These are phyloP conservation scores for Montipora capitata DNA, from an alignment of 92 coral and sea anemone genomes.

Conservation along the genomic window DNA sequence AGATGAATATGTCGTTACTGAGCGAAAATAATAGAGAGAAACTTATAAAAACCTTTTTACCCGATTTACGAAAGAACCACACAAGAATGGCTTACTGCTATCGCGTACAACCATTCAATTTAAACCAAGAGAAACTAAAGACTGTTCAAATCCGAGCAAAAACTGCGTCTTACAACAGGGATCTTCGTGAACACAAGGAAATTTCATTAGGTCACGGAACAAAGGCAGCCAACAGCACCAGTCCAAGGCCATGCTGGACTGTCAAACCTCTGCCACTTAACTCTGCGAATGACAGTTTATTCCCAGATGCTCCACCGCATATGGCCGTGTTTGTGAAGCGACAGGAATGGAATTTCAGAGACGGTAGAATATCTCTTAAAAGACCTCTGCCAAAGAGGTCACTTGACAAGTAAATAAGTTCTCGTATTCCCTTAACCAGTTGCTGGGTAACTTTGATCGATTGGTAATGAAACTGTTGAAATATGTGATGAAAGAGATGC, in stretches of 20 bases:
- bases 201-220: slow-evolving; percentile 84
- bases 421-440: background rate
- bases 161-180: slow-evolving; percentile 78
- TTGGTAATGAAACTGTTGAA: no score
- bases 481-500: background rate
- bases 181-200: slow-evolving; percentile 83
- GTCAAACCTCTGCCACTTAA: slow-evolving; percentile 86
- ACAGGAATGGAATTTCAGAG: slow-evolving; percentile 85
- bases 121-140: slow-evolving; percentile 91
- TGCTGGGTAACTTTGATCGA: no score
- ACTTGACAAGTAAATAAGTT: slow-evolving; percentile 55
- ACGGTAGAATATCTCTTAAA: slow-evolving; percentile 66
- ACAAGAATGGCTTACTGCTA: slow-evolving; percentile 85
- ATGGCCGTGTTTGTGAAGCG: slow-evolving; percentile 82
- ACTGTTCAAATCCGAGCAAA: slow-evolving; percentile 93
- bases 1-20: slow-evolving; percentile 84
- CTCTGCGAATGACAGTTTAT: slow-evolving; percentile 78
- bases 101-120: slow-evolving; percentile 81
- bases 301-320: slow-evolving; percentile 73
- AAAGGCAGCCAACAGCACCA: slow-evolving; percentile 92
- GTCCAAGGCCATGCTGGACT: slow-evolving; percentile 92
- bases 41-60: slow-evolving; percentile 84
- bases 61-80: slow-evolving; percentile 89
- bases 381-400: slow-evolving; percentile 85
- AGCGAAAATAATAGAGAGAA: slow-evolving; percentile 83